Percentiles rank a stretch among this genome's conserved stretches.
Conservation (phyloP, 2,888 invertebrate genomes). For the Oscheius sp. region DNA sequence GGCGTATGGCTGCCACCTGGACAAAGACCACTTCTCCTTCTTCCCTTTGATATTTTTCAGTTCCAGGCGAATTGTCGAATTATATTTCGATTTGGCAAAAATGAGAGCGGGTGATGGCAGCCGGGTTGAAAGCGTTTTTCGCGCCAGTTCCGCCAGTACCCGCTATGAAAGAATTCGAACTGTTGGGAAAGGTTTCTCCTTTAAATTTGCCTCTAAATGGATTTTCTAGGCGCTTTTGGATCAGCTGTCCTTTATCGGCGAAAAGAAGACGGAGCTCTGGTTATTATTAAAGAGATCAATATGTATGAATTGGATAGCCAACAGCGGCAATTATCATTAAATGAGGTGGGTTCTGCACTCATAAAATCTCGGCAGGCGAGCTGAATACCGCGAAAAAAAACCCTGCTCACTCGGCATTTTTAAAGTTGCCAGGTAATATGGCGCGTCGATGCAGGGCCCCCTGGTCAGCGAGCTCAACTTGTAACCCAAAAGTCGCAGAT, state of each 20-base stretch:
- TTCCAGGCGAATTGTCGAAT: slow-evolving; percentile 56
- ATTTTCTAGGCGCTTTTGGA: slow-evolving; percentile 79
- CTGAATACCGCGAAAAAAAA: no score
- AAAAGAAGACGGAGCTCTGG: slow-evolving; percentile 79
- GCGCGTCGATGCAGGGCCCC: no score
- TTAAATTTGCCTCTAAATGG: no score
- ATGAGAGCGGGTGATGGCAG: slow-evolving; percentile 32
- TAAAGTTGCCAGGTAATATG: no score
- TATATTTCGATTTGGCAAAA: slow-evolving; percentile 58
- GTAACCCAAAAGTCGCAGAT: no score
- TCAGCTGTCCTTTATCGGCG: slow-evolving; percentile 81
- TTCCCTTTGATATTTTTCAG: no score
- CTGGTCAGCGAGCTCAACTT: no score
- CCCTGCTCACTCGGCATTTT: no score
- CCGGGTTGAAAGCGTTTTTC: slow-evolving; percentile 26
- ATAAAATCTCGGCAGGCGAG: not conserved
- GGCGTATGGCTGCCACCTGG: no score
- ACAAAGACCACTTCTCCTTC: not conserved
- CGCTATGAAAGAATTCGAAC: slow-evolving; percentile 79
- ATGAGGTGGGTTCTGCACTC: slow-evolving; percentile 58
- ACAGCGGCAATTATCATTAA: slow-evolving; percentile 78
- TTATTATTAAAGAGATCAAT: slow-evolving; percentile 84
- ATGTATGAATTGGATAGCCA: slow-evolving; percentile 80
- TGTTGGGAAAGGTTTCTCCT: slow-evolving; percentile 77
- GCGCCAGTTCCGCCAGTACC: slow-evolving; percentile 55